phyloP scores from a whole-genome alignment of 2,888 invertebrate species.

The Metalampra italica region DNA sequence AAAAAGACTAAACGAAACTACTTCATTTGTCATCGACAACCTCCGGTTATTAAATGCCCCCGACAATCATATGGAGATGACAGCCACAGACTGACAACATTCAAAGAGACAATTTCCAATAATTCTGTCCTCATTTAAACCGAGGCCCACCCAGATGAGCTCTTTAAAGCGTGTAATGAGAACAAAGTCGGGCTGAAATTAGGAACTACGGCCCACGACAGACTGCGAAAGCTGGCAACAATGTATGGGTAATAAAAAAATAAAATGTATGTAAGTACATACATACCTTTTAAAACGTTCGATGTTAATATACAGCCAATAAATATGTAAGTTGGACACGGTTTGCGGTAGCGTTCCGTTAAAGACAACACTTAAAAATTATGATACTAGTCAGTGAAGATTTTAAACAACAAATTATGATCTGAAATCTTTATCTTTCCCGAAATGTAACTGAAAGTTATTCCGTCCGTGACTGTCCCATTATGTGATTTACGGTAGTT shows the following conservation, averaged over 20 bases:
- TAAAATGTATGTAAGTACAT: conserved; percentile 14
- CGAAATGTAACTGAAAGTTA: too few relatives aligned
- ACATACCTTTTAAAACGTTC: conserved; percentile 22
- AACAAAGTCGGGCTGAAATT: conserved; percentile 13
- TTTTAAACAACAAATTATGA: not conserved
- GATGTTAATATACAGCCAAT: conserved; percentile 28
- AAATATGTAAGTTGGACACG: conserved; percentile 31
- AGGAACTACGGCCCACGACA: conserved; percentile 7
- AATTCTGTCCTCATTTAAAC: conserved; percentile 38
- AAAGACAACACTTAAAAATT: conserved; percentile 23
- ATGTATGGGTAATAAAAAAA: not conserved
- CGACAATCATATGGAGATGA: conserved; percentile 25
- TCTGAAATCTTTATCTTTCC: not conserved
- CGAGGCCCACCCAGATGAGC: conserved; percentile 23
- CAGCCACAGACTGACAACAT: conserved; percentile 30
- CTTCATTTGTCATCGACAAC: conserved; percentile 9
- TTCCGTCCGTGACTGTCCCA: too few relatives aligned
- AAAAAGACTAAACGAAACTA: not conserved
- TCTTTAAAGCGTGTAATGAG: conserved; percentile 18
- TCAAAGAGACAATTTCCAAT: conserved; percentile 40
- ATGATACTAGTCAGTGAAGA: conserved; percentile 14
- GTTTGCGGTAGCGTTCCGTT: conserved; percentile 24
- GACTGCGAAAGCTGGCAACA: not conserved
- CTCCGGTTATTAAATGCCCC: conserved; percentile 12
- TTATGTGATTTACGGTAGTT: too few relatives aligned